Evolutionary conservation across 1,140 invertebrate species (phyloP).

Genomic region (Belonocnema kinseyi): DNA sequence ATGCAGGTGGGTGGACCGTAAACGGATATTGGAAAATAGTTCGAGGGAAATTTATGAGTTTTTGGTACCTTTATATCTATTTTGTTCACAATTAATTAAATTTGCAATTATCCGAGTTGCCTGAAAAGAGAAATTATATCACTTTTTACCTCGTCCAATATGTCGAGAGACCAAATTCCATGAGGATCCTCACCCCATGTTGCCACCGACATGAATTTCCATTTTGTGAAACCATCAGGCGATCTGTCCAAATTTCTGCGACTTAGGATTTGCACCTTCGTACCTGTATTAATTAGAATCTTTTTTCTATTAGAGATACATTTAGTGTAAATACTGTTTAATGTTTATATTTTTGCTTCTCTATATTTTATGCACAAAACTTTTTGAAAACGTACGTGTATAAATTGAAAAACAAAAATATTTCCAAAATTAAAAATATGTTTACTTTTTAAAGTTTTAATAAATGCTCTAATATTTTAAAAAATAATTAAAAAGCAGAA

Average conservation of each 20-base stretch:
- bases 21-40: slow-evolving; percentile 26
- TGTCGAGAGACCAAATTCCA: slow-evolving; percentile 84
- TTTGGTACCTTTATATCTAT: neutral
- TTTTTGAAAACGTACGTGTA: too few species aligned
- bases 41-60: slow-evolving; percentile 5
- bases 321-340: too few species aligned
- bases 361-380: too few species aligned
- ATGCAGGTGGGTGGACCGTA: neutral
- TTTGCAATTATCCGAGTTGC: neutral
- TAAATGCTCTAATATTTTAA: too few species aligned
- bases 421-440: too few species aligned
- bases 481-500: too few species aligned
- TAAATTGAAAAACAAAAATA: too few species aligned
- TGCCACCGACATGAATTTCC: slow-evolving; percentile 93
- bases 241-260: slow-evolving; percentile 83
- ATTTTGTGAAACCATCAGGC: slow-evolving; percentile 84
- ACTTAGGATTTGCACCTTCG: slow-evolving; percentile 82
- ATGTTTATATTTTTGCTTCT: too few species aligned
- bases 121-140: slow-evolving; percentile 1
- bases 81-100: neutral
- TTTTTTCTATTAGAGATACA: too few species aligned
- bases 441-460: too few species aligned
- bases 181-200: slow-evolving; percentile 92
- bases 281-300: slow-evolving; percentile 75
- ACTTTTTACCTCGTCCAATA: slow-evolving; percentile 79